phyloP scores from a whole-genome alignment of 2,113 vertebrate genomes.

The Emydura subglobosa region DNA sequence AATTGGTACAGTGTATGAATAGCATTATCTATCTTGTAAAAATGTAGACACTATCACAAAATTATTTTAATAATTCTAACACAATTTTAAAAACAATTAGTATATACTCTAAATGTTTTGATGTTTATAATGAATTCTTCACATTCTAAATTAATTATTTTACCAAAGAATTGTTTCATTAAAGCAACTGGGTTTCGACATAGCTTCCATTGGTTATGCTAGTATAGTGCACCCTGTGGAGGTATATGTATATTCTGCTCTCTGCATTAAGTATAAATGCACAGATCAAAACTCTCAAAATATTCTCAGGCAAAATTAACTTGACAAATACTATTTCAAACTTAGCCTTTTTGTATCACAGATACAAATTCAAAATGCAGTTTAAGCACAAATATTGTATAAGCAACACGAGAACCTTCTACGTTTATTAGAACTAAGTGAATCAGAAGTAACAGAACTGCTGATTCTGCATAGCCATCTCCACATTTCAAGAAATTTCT shows the following conservation, averaged over 20 bases:
- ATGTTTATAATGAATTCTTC: conserved; percentile 38
- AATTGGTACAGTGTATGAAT: not conserved
- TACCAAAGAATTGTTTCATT: conserved; percentile 30
- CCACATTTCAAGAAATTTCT: conserved; percentile 19
- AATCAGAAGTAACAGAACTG: conserved; percentile 50
- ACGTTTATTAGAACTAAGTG: conserved; percentile 59
- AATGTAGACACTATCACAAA: not conserved
- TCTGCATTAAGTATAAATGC: not conserved
- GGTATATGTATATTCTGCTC: not conserved
- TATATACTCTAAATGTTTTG: not conserved
- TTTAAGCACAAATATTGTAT: not conserved
- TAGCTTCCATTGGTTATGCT: not conserved
- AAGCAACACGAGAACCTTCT: conserved; percentile 40
- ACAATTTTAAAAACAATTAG: not conserved
- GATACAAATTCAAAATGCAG: conserved; percentile 47
- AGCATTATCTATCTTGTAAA: not conserved
- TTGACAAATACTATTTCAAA: conserved; percentile 15
- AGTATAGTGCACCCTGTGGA: fast-evolving
- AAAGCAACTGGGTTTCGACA: conserved; percentile 33
- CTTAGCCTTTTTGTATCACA: not conserved
- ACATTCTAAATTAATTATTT: conserved; percentile 31
- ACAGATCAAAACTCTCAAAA: conserved; percentile 6
- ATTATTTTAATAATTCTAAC: not conserved
- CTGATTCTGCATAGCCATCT: conserved; percentile 48
- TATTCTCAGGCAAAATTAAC: not conserved